Conservation (phyloP, 2,797 vertebrate genomes). For the Anolis apletophallus region DNA sequence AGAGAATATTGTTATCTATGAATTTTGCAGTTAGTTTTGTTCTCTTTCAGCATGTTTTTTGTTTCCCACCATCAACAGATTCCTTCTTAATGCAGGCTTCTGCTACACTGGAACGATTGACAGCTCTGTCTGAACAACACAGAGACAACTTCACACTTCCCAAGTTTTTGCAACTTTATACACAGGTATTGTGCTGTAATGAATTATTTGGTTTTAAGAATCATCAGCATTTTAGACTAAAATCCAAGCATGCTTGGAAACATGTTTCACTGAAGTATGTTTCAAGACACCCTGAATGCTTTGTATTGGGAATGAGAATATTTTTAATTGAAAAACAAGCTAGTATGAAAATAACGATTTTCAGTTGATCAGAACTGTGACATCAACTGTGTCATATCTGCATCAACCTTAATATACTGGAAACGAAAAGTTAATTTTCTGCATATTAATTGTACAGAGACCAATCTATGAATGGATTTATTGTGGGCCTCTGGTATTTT, state of each 20-base stretch:
- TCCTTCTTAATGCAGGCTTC: constrained; percentile 91
- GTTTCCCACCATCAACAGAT: constrained; percentile 79
- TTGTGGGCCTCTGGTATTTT: not conserved
- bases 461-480: not conserved
- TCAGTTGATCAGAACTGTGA: not conserved
- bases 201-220: not conserved
- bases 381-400: not conserved
- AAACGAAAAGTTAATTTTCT: not conserved
- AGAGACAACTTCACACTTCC: constrained; percentile 84
- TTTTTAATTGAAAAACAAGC: not conserved
- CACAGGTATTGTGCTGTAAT: constrained; percentile 84
- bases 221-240: no score
- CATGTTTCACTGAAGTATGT: not conserved
- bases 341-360: not conserved
- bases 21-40: not conserved
- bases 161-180: constrained; percentile 89
- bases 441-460: constrained; percentile 15
- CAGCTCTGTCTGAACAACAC: constrained; percentile 85
- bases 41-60: not conserved
- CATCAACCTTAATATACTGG: not conserved
- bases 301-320: not conserved
- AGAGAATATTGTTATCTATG: not conserved
- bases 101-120: constrained; percentile 87
- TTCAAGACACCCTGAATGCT: not conserved
- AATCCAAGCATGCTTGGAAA: not conserved